A percentile compares a stretch with the other conserved stretches of the same genome.
These are phyloP conservation scores for Leptopterna dolabrata DNA, from an alignment of 2,888 invertebrate genomes.

Conservation along the genomic window DNA sequence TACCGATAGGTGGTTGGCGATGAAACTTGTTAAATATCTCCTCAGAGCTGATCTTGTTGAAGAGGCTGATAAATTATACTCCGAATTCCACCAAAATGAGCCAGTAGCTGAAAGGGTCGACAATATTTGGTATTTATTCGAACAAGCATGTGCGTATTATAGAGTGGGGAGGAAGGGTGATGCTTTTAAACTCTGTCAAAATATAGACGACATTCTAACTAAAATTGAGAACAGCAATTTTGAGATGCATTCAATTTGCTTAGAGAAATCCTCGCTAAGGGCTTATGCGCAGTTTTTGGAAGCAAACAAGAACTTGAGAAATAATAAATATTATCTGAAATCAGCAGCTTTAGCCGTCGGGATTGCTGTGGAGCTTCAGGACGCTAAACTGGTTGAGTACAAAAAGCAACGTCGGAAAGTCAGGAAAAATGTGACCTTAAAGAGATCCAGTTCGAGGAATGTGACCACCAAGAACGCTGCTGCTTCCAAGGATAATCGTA, in stretches of 20 bases:
- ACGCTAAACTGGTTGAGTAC: conserved; percentile 76
- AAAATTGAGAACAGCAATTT: conserved; percentile 99
- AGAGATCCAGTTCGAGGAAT: not conserved
- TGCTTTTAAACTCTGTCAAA: conserved; percentile 96
- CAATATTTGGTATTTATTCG: conserved; percentile 66
- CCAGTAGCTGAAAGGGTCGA: not conserved
- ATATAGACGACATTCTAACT: conserved; percentile 97
- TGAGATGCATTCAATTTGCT: conserved; percentile 99
- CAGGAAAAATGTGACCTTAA: not conserved
- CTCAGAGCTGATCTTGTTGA: conserved; percentile 89
- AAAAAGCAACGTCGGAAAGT: conserved; percentile 17
- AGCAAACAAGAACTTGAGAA: conserved; percentile 91
- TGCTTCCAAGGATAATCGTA: not conserved
- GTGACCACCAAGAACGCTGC: not conserved
- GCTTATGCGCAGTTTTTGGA: conserved; percentile 95
- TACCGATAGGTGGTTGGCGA: conserved; percentile 98
- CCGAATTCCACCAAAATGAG: conserved; percentile 72
- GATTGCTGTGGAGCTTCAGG: conserved; percentile 89
- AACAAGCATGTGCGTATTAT: conserved; percentile 91
- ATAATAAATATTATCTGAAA: conserved; percentile 96
- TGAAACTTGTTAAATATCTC: conserved; percentile 98
- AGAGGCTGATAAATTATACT: conserved; percentile 73
- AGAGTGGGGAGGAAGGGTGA: conserved; percentile 92
- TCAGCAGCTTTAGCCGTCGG: conserved; percentile 90
- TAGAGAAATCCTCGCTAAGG: conserved; percentile 98